Evolutionary conservation across 2,113 vertebrate genomes (phyloP).

Genomic region (Junco hyemalis): DNA sequence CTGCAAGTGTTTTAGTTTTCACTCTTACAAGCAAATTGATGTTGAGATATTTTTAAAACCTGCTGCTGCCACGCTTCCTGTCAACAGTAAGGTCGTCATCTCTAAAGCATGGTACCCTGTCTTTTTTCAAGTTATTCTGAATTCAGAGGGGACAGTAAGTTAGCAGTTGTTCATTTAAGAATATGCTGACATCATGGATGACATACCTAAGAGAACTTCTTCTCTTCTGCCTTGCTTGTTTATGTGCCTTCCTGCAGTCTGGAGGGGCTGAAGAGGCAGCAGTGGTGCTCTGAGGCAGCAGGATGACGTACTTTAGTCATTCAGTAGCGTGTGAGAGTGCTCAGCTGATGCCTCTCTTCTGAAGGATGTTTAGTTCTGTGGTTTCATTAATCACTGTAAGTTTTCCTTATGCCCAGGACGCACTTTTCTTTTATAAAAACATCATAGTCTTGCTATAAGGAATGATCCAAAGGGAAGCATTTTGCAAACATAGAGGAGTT

Average conservation of each 20-base stretch:
- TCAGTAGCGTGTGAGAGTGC: neutral
- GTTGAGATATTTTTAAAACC: neutral
- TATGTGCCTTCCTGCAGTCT: neutral
- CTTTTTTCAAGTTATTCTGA: neutral
- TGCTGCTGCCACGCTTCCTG: neutral
- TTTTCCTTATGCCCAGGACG: neutral
- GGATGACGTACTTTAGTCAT: neutral
- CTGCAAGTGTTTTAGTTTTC: neutral
- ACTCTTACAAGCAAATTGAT: neutral
- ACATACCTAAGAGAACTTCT: neutral
- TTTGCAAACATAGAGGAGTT: neutral
- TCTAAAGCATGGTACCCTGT: neutral
- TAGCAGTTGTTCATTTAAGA: neutral
- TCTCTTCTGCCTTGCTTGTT: neutral
- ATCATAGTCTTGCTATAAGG: neutral
- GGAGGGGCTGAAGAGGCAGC: neutral
- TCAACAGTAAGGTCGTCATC: neutral
- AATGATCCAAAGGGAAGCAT: neutral
- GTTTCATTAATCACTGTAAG: neutral
- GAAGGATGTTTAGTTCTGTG: neutral
- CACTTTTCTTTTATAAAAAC: neutral
- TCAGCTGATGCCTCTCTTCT: neutral
- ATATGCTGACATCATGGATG: neutral
- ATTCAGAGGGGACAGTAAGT: neutral
- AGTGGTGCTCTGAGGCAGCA: neutral